Base-by-base conservation (phyloP, 2,113 vertebrate genomes). In the Kobus ellipsiprymnus region DNA sequence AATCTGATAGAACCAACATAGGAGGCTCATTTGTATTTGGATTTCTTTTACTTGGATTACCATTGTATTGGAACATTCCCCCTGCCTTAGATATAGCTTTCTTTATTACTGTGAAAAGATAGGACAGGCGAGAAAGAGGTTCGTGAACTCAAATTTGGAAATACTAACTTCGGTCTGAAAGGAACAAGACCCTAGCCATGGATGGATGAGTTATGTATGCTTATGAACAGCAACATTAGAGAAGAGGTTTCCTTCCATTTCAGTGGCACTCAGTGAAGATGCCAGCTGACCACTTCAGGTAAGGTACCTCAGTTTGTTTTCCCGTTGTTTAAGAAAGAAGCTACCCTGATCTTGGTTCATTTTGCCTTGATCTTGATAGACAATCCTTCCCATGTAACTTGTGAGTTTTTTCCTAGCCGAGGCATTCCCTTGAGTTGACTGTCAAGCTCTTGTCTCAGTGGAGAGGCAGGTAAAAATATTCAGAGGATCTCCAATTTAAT, bases 401-500 rank as follows among this genome's bases (percentile, higher is more conserved):
- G 95, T 95, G 71, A 46, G 27, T 95, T 95, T 95, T 97, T 92
- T 98, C 67, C 84, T 62, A n/a, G 33, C 82, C 90, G 40, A 77
- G 27, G 2, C 71, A 87, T 85, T 97, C 57, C 64, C 8, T 93
- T 92, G 74, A 97, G 90, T 91, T 89, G 82, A 94, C 44, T 94
- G 64, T 98, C 96, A 95, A 94, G 87, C 52, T 87, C 97, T 84
- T 98, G 78, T 98, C 84, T 97, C 87, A 83, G 2, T 88, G 84
- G 59, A 98, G 64, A 52, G 93, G 90, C 88, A 97, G 27, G 0
- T 62, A 77, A 93, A 97, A 98, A 82, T 97, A 97, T 60, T 92
- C 93, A 97, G 97, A 95, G 93, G 62, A 94, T 33, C 82, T 92
- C 85, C 95, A 82, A 92, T 97, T 98, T 97, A 97, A 87, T 97